Percentiles rank a stretch among this genome's conserved stretches.
phyloP scores from a whole-genome alignment of 2,113 vertebrate genomes.

The Caretta caretta region DNA sequence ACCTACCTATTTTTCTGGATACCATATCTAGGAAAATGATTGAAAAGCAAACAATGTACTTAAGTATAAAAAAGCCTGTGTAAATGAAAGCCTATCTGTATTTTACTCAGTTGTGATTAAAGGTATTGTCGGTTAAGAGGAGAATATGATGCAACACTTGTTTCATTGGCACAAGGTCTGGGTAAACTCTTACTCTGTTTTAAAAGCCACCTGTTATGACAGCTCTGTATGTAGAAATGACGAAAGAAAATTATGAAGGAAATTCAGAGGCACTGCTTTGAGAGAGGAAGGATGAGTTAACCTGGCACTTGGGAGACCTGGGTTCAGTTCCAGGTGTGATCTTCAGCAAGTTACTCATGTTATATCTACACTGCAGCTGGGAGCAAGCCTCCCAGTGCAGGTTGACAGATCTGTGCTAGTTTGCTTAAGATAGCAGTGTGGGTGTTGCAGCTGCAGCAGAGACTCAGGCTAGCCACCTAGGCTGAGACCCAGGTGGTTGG shows the following conservation, averaged over 20 bases:
- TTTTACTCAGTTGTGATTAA: neutral
- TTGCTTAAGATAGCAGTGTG: neutral
- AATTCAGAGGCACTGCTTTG: neutral
- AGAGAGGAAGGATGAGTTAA: neutral
- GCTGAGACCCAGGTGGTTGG: neutral
- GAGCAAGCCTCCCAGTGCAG: neutral
- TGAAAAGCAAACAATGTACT: neutral
- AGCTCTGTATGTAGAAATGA: neutral
- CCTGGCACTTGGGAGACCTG: neutral
- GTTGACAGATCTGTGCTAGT: neutral
- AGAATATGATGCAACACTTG: neutral
- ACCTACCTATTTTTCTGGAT: neutral
- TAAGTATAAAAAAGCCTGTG: neutral
- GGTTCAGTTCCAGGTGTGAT: neutral
- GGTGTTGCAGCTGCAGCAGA: neutral
- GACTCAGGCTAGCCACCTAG: neutral
- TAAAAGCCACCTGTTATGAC: neutral
- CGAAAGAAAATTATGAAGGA: neutral
- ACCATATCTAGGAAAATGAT: neutral
- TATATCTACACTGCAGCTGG: neutral
- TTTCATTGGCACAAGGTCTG: neutral
- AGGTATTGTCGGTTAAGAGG: neutral
- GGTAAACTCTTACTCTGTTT: neutral
- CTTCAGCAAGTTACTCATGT: neutral
- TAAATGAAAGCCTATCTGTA: neutral